A percentile compares a stretch with the other conserved stretches of the same genome.
phyloP scores from a whole-genome alignment of 2,113 vertebrate species.

The Bufo bufo region DNA sequence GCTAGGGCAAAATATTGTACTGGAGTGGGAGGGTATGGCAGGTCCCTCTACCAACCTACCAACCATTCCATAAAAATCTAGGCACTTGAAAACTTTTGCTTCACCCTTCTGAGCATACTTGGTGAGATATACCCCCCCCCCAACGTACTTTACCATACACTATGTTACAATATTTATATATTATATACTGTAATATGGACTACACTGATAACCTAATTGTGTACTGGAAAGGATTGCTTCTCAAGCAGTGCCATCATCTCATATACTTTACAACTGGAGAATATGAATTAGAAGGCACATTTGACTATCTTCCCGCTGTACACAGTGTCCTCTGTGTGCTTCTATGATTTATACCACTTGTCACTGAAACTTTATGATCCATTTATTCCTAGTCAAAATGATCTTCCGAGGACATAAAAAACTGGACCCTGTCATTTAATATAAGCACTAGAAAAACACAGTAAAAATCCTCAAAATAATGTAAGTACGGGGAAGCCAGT shows the following conservation, averaged over 20 bases:
- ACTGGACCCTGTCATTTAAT: not conserved
- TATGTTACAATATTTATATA: too few species aligned
- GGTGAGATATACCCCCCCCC: too few species aligned
- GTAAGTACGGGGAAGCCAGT: not conserved
- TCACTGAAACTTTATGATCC: conserved; percentile 23
- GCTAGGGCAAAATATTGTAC: too few species aligned
- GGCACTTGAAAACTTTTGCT: too few species aligned
- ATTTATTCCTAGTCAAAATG: conserved; percentile 32
- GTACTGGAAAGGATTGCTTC: not conserved
- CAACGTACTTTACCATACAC: too few species aligned
- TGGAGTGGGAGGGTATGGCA: too few species aligned
- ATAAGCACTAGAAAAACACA: not conserved
- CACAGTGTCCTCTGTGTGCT: not conserved
- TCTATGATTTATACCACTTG: conserved; percentile 24
- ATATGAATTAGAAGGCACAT: conserved; percentile 4
- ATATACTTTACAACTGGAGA: not conserved
- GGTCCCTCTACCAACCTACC: too few species aligned
- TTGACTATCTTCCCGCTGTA: not conserved
- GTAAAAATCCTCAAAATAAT: conserved; percentile 12
- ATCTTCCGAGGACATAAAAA: conserved; percentile 25
- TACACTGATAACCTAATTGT: not conserved
- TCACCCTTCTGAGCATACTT: too few species aligned
- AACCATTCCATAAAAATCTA: too few species aligned
- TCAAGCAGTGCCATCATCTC: not conserved
- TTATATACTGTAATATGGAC: not conserved